Evolutionary conservation across 2,888 invertebrate genomes (phyloP).

Genomic region (Pristionchus arcanus): DNA sequence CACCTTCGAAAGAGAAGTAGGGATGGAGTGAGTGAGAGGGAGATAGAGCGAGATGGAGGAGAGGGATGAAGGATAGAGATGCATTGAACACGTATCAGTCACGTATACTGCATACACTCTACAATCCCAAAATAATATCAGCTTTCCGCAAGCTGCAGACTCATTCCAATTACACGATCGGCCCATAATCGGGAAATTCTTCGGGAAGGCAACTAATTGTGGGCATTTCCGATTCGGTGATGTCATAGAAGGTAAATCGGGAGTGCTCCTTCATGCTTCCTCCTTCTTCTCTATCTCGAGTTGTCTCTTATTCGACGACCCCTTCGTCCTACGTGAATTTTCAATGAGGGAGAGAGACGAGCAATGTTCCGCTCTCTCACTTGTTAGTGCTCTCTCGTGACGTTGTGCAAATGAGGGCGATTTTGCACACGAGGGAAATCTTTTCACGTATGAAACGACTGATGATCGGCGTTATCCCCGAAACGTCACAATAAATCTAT

Average conservation of each 20-base stretch:
- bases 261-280: background rate
- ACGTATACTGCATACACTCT: background rate
- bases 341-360: background rate
- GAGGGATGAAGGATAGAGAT: background rate
- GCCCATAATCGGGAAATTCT: background rate
- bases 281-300: background rate
- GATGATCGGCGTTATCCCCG: too few species aligned
- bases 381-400: background rate
- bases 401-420: background rate
- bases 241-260: constrained; percentile 18
- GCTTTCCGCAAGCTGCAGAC: background rate
- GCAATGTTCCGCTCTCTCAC: background rate
- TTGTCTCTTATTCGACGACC: constrained; percentile 14
- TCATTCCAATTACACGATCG: background rate
- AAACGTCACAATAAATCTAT: too few species aligned
- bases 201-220: constrained; percentile 14
- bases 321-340: constrained; percentile 35
- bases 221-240: constrained; percentile 38
- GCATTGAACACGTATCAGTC: constrained; percentile 11
- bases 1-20: constrained; percentile 34
- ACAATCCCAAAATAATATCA: too few species aligned
- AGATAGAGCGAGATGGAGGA: background rate
- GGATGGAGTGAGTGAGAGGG: background rate
- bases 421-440: too few species aligned
- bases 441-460: too few species aligned